phyloP scores from a whole-genome alignment of 2,797 vertebrate genomes.

The Myiotriccus ornatus region DNA sequence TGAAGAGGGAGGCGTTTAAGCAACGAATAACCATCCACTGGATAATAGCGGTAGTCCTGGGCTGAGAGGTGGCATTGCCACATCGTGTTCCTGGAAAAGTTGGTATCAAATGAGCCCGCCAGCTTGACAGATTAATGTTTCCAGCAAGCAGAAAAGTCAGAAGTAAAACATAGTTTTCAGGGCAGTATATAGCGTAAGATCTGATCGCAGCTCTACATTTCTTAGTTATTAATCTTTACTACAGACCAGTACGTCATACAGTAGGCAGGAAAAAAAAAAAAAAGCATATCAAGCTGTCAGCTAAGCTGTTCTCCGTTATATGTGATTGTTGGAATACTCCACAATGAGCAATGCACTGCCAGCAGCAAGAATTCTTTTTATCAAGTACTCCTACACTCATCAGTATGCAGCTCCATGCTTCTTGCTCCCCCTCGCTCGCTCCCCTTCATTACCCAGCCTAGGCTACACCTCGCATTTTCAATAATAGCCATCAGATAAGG shows the following conservation, averaged over 20 bases:
- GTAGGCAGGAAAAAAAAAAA: slow-evolving; percentile 20
- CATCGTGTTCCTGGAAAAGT: slow-evolving; percentile 97
- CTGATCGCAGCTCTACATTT: slow-evolving; percentile 80
- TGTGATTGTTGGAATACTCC: slow-evolving; percentile 83
- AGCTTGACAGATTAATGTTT: slow-evolving; percentile 85
- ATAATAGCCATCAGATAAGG: slow-evolving; percentile 94
- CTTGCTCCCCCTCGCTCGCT: slow-evolving; percentile 80
- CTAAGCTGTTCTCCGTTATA: slow-evolving; percentile 80
- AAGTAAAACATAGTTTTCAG: slow-evolving; percentile 80
- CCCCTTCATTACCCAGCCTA: slow-evolving; percentile 84
- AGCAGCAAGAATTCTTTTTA: slow-evolving; percentile 93
- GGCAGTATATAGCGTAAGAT: slow-evolving; percentile 71
- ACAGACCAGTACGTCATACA: slow-evolving; percentile 77
- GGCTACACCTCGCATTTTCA: slow-evolving; percentile 86
- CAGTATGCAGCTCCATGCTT: slow-evolving; percentile 93
- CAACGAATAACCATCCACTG: slow-evolving; percentile 96
- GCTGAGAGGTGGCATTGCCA: slow-evolving; percentile 99
- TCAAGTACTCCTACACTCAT: slow-evolving; percentile 99
- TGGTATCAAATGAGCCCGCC: slow-evolving; percentile 98
- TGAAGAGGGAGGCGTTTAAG: slow-evolving; percentile 98
- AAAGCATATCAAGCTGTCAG: slow-evolving; percentile 79
- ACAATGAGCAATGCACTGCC: slow-evolving; percentile 87
- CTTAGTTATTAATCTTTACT: slow-evolving; percentile 81
- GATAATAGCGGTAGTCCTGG: slow-evolving; percentile 98
- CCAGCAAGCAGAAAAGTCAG: slow-evolving; percentile 77